Conservation (phyloP, 2,797 vertebrate species). For the Diglossa cyanea region DNA sequence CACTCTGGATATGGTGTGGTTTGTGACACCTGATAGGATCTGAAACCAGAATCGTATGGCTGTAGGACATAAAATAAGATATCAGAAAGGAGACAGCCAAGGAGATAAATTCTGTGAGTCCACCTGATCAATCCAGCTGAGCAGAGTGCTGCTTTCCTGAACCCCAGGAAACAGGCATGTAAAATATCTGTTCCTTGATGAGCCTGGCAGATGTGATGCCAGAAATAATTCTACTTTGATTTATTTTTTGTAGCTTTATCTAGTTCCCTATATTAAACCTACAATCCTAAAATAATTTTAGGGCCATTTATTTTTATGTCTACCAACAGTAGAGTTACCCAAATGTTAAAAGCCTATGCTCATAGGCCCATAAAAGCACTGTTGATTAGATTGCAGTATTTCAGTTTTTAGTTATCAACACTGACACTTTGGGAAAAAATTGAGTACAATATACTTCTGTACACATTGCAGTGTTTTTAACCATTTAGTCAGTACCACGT, state of each 20-base stretch:
- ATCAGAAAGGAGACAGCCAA: constrained; percentile 22
- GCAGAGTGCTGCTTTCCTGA: constrained; percentile 3
- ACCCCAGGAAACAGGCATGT: constrained; percentile 28
- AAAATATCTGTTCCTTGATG: constrained; percentile 60
- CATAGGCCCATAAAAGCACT: constrained; percentile 61
- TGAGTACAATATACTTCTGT: constrained; percentile 55
- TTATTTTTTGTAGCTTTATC: constrained; percentile 55
- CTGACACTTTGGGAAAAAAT: constrained; percentile 60
- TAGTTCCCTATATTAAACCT: constrained; percentile 46
- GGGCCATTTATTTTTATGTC: constrained; percentile 72
- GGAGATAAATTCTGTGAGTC: constrained; percentile 27
- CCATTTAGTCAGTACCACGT: constrained; percentile 66
- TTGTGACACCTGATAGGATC: constrained; percentile 33
- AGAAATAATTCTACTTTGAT: constrained; percentile 62
- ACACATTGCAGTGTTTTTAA: constrained; percentile 49
- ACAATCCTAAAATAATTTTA: constrained; percentile 75
- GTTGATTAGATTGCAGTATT: constrained; percentile 70
- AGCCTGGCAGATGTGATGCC: constrained; percentile 56
- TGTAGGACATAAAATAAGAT: constrained; percentile 8
- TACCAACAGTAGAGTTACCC: constrained; percentile 72
- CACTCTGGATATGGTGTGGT: background rate
- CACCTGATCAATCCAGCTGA: constrained; percentile 27
- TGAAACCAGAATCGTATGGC: background rate
- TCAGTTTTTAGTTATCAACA: constrained; percentile 73
- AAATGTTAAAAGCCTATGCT: constrained; percentile 74